Percentiles rank a stretch among this genome's conserved stretches.
These are phyloP conservation scores for Temnothorax nylanderi DNA, from an alignment of 1,140 invertebrate genomes.

Conservation along the genomic window DNA sequence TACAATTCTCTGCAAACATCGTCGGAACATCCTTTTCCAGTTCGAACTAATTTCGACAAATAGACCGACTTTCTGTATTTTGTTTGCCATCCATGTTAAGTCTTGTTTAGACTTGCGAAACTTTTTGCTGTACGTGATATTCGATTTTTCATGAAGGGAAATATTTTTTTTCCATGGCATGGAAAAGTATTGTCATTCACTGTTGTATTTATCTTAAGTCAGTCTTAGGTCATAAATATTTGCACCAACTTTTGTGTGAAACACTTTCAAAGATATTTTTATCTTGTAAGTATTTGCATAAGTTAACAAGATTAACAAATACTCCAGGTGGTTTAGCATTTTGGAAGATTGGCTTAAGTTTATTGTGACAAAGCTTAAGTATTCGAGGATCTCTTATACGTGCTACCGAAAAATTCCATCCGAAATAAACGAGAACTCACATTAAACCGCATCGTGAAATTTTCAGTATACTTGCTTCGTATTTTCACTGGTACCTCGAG, in stretches of 20 bases:
- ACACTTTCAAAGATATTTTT: neutral
- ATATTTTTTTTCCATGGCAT: neutral
- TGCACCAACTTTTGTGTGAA: neutral
- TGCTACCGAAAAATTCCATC: neutral
- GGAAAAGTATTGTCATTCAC: neutral
- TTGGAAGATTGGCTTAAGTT: neutral
- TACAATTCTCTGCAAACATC: conserved; percentile 25
- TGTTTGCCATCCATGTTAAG: neutral
- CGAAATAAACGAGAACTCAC: neutral
- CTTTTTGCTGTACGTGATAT: neutral
- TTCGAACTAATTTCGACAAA: conserved; percentile 27
- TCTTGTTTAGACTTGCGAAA: neutral
- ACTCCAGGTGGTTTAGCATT: neutral
- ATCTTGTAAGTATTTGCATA: neutral
- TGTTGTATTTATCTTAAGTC: neutral
- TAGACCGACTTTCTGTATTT: neutral
- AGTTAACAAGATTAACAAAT: neutral
- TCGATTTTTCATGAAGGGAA: neutral
- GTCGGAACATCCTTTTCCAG: neutral
- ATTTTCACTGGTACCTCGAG: neutral
- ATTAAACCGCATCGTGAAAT: conserved; percentile 16
- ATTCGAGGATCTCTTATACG: neutral
- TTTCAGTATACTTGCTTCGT: conserved; percentile 9
- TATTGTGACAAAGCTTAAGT: neutral
- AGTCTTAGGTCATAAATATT: neutral